Conservation (phyloP, 2,888 invertebrate species). For the Tenodera sinensis region DNA sequence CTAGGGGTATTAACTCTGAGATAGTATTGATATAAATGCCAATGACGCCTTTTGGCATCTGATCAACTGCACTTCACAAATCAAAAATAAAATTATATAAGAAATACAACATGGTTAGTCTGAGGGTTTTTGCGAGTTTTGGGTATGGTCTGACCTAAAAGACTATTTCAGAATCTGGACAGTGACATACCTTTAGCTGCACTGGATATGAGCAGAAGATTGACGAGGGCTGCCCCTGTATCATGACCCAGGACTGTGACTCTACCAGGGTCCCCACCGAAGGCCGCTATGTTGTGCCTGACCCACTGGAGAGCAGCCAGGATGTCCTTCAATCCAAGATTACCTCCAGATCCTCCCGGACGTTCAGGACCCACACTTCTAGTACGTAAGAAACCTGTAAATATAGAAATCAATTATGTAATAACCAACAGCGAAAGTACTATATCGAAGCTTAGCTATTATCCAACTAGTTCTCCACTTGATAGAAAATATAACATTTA, state of each 20-base stretch:
- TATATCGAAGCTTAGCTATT: no score
- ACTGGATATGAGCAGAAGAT: slow-evolving; percentile 77
- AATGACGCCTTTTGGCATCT: no score
- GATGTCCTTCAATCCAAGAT: slow-evolving; percentile 79
- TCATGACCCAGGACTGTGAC: slow-evolving; percentile 84
- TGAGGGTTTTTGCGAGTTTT: no score
- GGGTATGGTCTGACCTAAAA: no score
- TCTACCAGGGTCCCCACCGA: slow-evolving; percentile 81
- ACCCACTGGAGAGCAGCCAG: slow-evolving; percentile 81
- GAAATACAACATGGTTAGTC: no score
- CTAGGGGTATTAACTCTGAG: no score
- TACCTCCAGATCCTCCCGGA: slow-evolving; percentile 41
- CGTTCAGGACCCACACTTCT: slow-evolving; percentile 40
- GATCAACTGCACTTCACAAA: no score
- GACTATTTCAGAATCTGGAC: background rate
- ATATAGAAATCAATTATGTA: slow-evolving; percentile 15
- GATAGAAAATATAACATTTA: no score
- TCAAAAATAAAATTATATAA: no score
- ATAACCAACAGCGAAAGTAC: no score
- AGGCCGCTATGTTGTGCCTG: slow-evolving; percentile 74
- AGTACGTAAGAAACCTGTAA: slow-evolving; percentile 57
- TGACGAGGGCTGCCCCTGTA: slow-evolving; percentile 80
- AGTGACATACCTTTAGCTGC: slow-evolving; percentile 61
- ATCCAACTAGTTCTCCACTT: no score
- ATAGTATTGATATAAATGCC: no score